Conservation (phyloP, 2,113 vertebrate genomes). For the Anhinga anhinga region DNA sequence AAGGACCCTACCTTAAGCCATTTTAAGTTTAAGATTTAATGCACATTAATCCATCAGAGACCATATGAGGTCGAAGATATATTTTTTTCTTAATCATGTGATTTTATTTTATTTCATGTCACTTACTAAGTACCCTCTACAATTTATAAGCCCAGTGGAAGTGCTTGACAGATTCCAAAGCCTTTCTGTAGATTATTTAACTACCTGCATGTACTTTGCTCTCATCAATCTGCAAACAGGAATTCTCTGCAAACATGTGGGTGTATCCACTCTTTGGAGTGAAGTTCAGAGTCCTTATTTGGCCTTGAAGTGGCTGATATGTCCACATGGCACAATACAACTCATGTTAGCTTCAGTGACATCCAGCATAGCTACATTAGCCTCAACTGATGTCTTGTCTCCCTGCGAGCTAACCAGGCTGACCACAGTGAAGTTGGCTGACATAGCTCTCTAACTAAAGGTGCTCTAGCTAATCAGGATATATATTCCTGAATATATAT, state of each 20-base stretch:
- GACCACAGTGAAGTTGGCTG: not conserved
- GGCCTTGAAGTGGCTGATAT: not conserved
- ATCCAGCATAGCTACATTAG: not conserved
- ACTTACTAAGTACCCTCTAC: not conserved
- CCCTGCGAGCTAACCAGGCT: not conserved
- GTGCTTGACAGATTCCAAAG: not conserved
- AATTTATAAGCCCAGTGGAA: not conserved
- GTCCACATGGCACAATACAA: not conserved
- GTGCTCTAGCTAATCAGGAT: not conserved
- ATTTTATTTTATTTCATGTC: not conserved
- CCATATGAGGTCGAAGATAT: not conserved
- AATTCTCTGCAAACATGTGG: not conserved
- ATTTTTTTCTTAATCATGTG: not conserved
- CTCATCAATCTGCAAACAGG: not conserved
- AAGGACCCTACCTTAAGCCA: not conserved
- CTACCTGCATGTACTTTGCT: not conserved
- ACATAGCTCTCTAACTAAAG: not conserved
- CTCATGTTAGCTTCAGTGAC: not conserved
- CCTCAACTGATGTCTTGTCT: not conserved
- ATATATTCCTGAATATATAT: not conserved
- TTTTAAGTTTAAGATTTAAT: not conserved
- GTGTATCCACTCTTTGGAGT: not conserved
- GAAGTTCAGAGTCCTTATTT: not conserved
- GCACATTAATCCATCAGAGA: not conserved
- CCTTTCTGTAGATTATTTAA: not conserved